A percentile compares a stretch with the other conserved stretches of the same genome.
phyloP scores from a whole-genome alignment of 2,797 vertebrate species.

The Gobionotothen gibberifrons region DNA sequence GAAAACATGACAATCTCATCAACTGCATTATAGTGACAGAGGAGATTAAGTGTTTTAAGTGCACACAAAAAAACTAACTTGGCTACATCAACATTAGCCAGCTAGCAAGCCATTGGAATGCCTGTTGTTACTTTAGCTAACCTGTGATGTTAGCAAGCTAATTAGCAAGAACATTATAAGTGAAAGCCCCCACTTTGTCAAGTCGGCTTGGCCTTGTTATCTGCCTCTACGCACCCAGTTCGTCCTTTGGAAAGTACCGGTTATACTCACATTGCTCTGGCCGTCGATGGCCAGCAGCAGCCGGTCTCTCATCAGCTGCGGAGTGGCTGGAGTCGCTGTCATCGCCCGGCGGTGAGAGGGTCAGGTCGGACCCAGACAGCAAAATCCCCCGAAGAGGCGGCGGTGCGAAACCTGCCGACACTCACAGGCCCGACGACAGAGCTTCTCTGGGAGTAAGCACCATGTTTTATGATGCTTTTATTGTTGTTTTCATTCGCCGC shows the following conservation, averaged over 20 bases:
- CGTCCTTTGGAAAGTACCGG: not conserved
- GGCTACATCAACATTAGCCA: not conserved
- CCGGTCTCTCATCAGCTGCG: constrained; percentile 94
- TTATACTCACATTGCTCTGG: constrained; percentile 92
- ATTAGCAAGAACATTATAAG: constrained; percentile 53
- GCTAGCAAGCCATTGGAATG: not conserved
- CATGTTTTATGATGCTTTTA: constrained; percentile 60
- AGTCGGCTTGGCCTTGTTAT: constrained; percentile 21
- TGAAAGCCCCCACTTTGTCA: constrained; percentile 22
- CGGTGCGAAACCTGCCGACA: constrained; percentile 58
- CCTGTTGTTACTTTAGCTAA: constrained; percentile 24
- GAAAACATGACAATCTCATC: not conserved
- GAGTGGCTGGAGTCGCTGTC: constrained; percentile 92
- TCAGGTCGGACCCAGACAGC: constrained; percentile 76
- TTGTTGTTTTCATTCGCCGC: constrained; percentile 29
- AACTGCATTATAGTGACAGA: not conserved
- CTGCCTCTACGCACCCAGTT: not conserved
- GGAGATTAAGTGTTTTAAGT: not conserved
- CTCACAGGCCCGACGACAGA: constrained; percentile 59
- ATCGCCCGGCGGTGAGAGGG: constrained; percentile 87
- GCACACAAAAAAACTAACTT: constrained; percentile 10
- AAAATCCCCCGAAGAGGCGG: constrained; percentile 63
- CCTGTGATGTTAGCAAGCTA: constrained; percentile 49
- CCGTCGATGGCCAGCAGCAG: constrained; percentile 95
- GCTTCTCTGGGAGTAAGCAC: constrained; percentile 31